These are phyloP conservation scores for Strigops habroptila DNA, from an alignment of 2,113 vertebrate genomes.

Conservation along the genomic window DNA sequence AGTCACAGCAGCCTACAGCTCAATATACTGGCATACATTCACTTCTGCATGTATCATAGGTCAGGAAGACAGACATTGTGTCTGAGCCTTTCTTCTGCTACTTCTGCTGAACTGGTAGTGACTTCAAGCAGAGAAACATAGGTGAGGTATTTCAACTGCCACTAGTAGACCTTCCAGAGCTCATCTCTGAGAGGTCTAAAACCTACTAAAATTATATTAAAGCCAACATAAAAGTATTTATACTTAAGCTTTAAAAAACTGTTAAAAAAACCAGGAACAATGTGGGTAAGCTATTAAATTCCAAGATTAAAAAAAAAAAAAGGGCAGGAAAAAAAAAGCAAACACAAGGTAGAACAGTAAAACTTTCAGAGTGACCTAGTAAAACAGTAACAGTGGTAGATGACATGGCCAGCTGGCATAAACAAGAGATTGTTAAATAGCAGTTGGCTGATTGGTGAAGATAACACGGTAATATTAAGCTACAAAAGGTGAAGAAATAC, in stretches of 20 bases:
- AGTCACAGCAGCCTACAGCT: neutral
- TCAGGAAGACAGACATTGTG: neutral
- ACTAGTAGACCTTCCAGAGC: neutral
- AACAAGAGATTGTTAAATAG: neutral
- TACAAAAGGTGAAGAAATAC: neutral
- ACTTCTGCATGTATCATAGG: neutral
- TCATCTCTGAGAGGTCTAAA: neutral
- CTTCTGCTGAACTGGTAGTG: neutral
- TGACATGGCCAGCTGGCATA: neutral
- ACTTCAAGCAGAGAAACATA: neutral
- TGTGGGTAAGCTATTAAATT: neutral
- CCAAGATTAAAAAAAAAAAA: neutral
- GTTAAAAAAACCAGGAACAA: neutral
- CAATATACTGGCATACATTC: neutral
- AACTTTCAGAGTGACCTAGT: neutral
- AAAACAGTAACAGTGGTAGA: neutral
- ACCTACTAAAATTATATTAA: neutral
- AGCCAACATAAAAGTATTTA: neutral
- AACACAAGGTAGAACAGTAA: neutral
- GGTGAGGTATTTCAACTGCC: neutral
- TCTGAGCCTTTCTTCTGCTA: neutral
- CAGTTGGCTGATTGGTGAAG: neutral
- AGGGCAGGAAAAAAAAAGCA: rapidly evolving
- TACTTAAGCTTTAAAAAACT: neutral
- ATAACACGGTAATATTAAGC: neutral